A percentile compares a stretch with the other conserved stretches of the same genome.
Evolutionary conservation across 2,113 vertebrate species (phyloP).

Genomic region (Dendropsophus ebraccatus): DNA sequence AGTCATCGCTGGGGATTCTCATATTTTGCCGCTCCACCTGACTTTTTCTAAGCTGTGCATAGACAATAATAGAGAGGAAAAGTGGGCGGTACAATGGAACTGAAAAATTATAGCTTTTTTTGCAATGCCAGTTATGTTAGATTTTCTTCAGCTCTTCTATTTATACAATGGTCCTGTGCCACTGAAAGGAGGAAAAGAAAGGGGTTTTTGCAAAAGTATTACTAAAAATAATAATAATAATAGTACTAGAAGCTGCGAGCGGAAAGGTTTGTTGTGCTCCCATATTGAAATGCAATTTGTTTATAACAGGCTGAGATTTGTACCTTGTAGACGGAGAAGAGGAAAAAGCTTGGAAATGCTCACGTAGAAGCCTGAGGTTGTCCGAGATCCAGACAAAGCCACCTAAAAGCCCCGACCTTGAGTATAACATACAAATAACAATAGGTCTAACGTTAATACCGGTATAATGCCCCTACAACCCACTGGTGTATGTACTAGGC

Average conservation of each 20-base stretch:
- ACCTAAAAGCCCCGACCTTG: too few species aligned
- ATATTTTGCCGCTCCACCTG: neutral
- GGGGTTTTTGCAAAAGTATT: neutral
- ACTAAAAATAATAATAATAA: neutral
- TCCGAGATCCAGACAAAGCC: too few species aligned
- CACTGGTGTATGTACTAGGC: too few species aligned
- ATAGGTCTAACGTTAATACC: too few species aligned
- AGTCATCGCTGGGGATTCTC: neutral
- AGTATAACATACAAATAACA: too few species aligned
- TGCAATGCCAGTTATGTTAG: neutral
- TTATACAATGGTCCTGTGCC: neutral
- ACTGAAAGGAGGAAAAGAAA: neutral
- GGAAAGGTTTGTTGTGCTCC: too few species aligned
- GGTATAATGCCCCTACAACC: too few species aligned
- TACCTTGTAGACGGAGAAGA: too few species aligned
- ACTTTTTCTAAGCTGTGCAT: neutral
- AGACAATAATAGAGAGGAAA: neutral
- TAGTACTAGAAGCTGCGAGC: neutral
- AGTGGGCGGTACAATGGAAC: neutral
- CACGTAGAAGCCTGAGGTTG: too few species aligned
- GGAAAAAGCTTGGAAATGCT: too few species aligned
- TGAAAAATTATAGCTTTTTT: neutral
- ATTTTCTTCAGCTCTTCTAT: neutral
- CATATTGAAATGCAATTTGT: too few species aligned
- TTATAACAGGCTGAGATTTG: too few species aligned